Evolutionary conservation across 2,888 invertebrate species (phyloP), one percentile per base, ranked within the genome.

Genomic region (Pachycephus smyrnensis): DNA sequence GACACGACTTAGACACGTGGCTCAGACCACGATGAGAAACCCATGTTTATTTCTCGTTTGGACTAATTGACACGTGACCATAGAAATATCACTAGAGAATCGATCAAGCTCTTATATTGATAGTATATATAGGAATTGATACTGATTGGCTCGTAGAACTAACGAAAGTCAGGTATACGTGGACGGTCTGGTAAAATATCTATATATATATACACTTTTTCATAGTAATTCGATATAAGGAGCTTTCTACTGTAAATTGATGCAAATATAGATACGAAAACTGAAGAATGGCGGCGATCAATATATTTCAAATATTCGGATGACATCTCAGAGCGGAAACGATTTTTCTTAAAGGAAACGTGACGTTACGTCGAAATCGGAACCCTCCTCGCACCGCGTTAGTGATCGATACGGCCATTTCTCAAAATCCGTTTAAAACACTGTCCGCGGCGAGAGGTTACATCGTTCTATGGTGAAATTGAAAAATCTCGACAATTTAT

Each of bases 61-160:
- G 80, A 79, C 85, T 88, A 88, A 87, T 88, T 87, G 88, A 85
- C 87, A 87, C 87, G 88, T 87, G 88, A 82, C 82, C 80, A 74
- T 76, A 55, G 80, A 81, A 76, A 78, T 73, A 32, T 68, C 30
- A 73, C 68, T 40, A 80, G 55, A 23, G 55, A 55, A 55, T 55
- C 55, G 9, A 55, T 55, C 55, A 55, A 55, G 55, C 9, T 55
- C 55, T 55, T 55, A 55, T 23, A 55, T 23, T 23, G 23, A 55
- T 23, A 55, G 55, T 55, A 9, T 23, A 55, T 55, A 55, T 23
- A 55, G 23, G 23, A 55, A 55, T 55, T 55, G 55, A 55, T 55
- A 55, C 55, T 3, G 55, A 55, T 55, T 55, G 55, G 9, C 9
- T 23, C 23, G 23, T 55, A 23, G 23, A 55, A 3, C 23, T 6